These are phyloP conservation scores for Bimastos eiseni DNA, from an alignment of 2,888 invertebrate species.

Conservation along the genomic window DNA sequence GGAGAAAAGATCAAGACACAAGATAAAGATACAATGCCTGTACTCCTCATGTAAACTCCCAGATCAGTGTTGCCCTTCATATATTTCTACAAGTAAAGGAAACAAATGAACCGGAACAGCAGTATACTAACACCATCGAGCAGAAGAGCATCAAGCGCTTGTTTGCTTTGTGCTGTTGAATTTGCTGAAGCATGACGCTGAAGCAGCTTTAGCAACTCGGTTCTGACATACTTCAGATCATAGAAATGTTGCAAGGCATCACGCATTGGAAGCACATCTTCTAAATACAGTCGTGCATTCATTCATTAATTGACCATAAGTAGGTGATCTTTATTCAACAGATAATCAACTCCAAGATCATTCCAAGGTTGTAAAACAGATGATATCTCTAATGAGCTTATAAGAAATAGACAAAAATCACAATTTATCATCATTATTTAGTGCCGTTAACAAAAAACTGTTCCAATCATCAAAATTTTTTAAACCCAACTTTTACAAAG, in stretches of 20 bases:
- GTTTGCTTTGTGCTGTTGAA: neutral
- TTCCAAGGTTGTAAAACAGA: neutral
- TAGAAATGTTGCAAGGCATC: conserved; percentile 45
- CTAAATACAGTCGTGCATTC: neutral
- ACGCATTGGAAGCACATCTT: conserved; percentile 28
- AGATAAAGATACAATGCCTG: neutral
- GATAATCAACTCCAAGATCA: neutral
- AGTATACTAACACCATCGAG: conserved; percentile 40
- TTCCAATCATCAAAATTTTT: neutral
- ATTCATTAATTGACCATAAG: neutral
- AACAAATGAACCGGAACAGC: neutral
- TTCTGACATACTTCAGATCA: conserved; percentile 47
- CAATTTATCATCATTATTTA: neutral
- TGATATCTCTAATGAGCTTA: neutral
- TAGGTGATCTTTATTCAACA: neutral
- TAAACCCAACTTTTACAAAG: neutral
- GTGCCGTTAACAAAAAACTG: neutral
- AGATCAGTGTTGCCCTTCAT: neutral
- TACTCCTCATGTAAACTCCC: neutral
- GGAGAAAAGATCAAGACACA: neutral
- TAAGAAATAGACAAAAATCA: neutral
- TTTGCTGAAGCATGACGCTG: conserved; percentile 27
- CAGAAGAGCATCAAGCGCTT: conserved; percentile 39
- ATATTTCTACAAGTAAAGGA: neutral
- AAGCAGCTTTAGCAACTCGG: conserved; percentile 44